These are phyloP conservation scores for Drosophila obscura DNA, from an alignment of 1,140 invertebrate species.

Conservation along the genomic window DNA sequence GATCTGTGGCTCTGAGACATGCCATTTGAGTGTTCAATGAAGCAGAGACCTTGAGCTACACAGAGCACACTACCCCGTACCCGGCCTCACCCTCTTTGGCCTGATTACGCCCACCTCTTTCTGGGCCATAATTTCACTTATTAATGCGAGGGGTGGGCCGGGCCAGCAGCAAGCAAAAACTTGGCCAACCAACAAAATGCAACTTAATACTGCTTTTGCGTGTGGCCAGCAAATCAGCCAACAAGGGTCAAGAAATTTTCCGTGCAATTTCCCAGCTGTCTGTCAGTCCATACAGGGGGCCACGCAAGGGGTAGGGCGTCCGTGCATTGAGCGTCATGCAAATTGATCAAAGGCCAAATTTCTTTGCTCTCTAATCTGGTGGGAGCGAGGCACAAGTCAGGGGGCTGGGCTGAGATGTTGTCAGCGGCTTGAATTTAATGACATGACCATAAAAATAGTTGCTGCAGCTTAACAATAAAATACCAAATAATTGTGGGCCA, in stretches of 20 bases:
- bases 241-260: slow-evolving; percentile 8
- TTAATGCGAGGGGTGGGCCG: slow-evolving; percentile 30
- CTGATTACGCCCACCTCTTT: slow-evolving; percentile 16
- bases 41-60: too few species aligned
- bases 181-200: slow-evolving; percentile 43
- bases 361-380: slow-evolving; percentile 5
- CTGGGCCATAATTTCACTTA: slow-evolving; percentile 35
- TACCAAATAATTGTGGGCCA: slow-evolving; percentile 77
- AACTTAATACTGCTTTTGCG: slow-evolving; percentile 69
- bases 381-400: neutral
- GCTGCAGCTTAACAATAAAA: slow-evolving; percentile 66
- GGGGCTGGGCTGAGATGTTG: slow-evolving; percentile 14
- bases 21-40: slow-evolving; percentile 16
- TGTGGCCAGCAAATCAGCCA: slow-evolving; percentile 57
- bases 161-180: slow-evolving; percentile 9
- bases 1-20: slow-evolving; percentile 24
- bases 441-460: slow-evolving; percentile 62
- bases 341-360: slow-evolving; percentile 48
- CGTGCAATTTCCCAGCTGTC: slow-evolving; percentile 70
- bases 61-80: too few species aligned
- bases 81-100: too few species aligned
- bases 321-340: slow-evolving; percentile 38
- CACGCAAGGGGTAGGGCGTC: slow-evolving; percentile 33
- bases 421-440: slow-evolving; percentile 62
- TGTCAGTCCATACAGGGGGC: slow-evolving; percentile 32